Base-by-base conservation (phyloP, 2,888 invertebrate species). In the Oscheius sp. region DNA sequence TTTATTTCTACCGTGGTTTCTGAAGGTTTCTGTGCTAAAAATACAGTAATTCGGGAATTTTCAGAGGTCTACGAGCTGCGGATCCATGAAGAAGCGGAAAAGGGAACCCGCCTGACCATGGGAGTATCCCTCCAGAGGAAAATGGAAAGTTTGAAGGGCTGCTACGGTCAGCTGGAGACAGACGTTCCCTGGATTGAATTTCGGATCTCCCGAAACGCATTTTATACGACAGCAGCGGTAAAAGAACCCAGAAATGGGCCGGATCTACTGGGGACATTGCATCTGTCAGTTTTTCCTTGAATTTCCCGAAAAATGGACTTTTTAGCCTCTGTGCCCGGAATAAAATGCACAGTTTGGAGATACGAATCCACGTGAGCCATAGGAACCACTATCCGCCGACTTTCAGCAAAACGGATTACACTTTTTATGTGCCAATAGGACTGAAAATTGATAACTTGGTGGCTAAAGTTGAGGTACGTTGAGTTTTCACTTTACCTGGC, bases 61-160 rank as follows among this genome's bases (percentile, higher is more conserved):
- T n/a, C n/a, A 86, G 86, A 86, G 75, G 76, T 85, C 12, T 85
- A 79, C 73, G 87, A 87, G 73, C 76, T 87, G n/a, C 79, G 87
- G 27, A 84, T 87, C 25, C 85, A 86, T 74, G 87, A 87, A 70
- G 82, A 79, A 41, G 87, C 87, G 1, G 78, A 80, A 46, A 76
- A 73, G 43, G 83, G 80, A 53, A 76, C 74, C 6, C 52, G 77
- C 49, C 43, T 83, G 66, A 80, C 80, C 1, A 78, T 79, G 77
- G 75, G 80, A 41, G 69, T 73, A 12, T 79, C 77, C n/a, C 66
- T 83, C n/a, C 81, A 82, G 56, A 76, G 73, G 49, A 73, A 74
- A 43, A 76, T 80, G 41, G 80, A 82, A 52, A 69, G 69, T 25
- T 49, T 77, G 2, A 76, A 70, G 21, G 77, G 79, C 29, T 87